Base-by-base conservation (phyloP, 37 sponge, comb jelly and placozoan genomes). In the Chondrilla cf. caribensis region DNA sequence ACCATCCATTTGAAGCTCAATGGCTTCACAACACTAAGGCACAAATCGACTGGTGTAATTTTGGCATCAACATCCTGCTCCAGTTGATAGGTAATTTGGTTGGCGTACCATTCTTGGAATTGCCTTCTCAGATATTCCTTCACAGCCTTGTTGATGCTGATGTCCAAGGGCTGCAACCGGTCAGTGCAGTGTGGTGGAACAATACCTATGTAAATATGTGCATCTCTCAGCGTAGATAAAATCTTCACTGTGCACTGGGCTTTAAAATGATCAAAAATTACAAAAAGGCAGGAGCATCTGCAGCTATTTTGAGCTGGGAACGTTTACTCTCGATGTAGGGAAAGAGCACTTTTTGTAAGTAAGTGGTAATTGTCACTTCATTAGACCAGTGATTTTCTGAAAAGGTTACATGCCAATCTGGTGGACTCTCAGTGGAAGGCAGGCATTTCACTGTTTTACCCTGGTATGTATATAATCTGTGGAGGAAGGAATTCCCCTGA, bases 1-100 rank as follows among this genome's bases (percentile, higher is more conserved):
- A 88, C 80, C 6, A 88, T 43, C 92, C 92, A 92, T 18, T 81
- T 47, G 33, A 85, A 86, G n/a, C 76, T 60, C 26, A 87, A 67
- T 38, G 86, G 88, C 79, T 91, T 91, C 60, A 84, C 40, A 35
- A 78, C 37, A 62, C 57, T 33, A 32, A 71, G 8, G 6, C 64
- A 7, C 25, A 62, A 28, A 62, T 62, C 64, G 22, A 62, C 29
- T 7, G 8, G 38, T 9, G 7, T 32, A 9, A 8, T 17, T 43
- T 37, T 38, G 9, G 38, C 76, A 36, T 1, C 58, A 54, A 3
- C 58, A 2, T 79, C 32, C n/a, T n/a, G n/a, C 58, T 58, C 58
- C 29, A 58, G 58, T 29, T 79, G 58, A 0, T 8, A 2, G 31
- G 5, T 1, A 21, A 58, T 24, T 31, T 58, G 26, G 35, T 11